Base-by-base conservation (phyloP, 2,797 vertebrate genomes). In the Cryptoblepharus egeriae region DNA sequence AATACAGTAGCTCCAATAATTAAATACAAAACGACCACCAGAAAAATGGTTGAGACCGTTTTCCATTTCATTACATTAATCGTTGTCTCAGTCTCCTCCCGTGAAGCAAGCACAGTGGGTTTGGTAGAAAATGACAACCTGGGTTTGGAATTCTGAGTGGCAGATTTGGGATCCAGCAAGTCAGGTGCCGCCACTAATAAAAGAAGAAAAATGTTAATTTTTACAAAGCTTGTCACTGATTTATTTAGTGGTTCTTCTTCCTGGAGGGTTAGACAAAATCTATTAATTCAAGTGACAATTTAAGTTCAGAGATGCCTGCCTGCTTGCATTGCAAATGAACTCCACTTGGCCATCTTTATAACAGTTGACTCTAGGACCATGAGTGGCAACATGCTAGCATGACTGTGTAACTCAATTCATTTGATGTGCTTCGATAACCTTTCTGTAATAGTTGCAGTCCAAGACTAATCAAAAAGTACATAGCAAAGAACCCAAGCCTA, bases 61-160 rank as follows among this genome's bases (percentile, higher is more conserved):
- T 99, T 99, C 98, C 98, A 99, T 97, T 98, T 97, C 98, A 99
- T 99, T 92, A 99, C 98, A 79, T 97, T 98, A 77, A 96, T 96
- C 71, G 97, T 93, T 0, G 95, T 95, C 91, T 97, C 97, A 15
- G 96, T 97, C 86, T 98, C 97, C 77, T 98, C 98, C 39, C 97
- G 97, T 75, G 96, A 93, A 90, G 96, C 94, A 79, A 98, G 96
- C 88, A 98, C 96, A 3, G 97, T 95, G 15, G 98, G 97, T 83
- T 97, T 97, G 82, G 97, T 92, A 3, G 98, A 99, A 95, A 99
- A 99, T 0, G 98, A 99, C 76, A 99, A 95, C 82, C 98, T 97
- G 28, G 98, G 98, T 92, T 98, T 99, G 94, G 96, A 96, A 96
- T 98, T 97, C 92, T 99, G 97, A 94, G 96, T 95, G 3, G 98